phyloP scores from a whole-genome alignment of 2,113 vertebrate genomes.

The Tragulus kanchil region DNA sequence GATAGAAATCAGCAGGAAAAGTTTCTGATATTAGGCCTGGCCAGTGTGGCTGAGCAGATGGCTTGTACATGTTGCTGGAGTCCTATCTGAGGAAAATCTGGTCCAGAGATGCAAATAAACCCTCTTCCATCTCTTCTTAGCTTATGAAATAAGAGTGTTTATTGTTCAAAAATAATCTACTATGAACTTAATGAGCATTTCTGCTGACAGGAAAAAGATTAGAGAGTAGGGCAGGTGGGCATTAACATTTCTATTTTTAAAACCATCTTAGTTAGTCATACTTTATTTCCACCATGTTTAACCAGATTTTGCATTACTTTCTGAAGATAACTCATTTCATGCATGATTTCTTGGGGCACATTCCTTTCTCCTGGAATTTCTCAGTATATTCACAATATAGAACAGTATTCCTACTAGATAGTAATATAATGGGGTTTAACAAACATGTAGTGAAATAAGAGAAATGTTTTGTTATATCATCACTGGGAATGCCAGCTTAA shows the following conservation, averaged over 20 bases:
- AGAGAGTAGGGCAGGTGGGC: neutral
- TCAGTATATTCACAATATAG: neutral
- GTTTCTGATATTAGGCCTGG: neutral
- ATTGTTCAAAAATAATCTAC: neutral
- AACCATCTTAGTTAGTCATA: neutral
- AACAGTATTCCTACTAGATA: neutral
- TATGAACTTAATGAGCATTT: neutral
- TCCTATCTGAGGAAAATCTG: neutral
- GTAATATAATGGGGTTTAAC: neutral
- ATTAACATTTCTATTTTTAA: slow-evolving; percentile 17
- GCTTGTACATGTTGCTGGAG: neutral
- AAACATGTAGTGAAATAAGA: neutral
- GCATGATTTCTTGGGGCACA: neutral
- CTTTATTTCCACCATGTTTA: neutral
- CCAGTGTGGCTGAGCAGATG: neutral
- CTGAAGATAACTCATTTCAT: slow-evolving; percentile 3
- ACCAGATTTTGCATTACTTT: slow-evolving; percentile 1
- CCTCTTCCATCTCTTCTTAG: neutral
- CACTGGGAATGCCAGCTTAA: neutral
- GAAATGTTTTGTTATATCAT: neutral
- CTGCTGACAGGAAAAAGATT: neutral
- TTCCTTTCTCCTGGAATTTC: neutral
- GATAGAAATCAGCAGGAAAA: neutral
- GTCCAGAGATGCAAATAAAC: neutral
- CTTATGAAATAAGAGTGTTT: neutral